Conservation (phyloP, 1,140 invertebrate genomes). For the Belonocnema kinseyi region DNA sequence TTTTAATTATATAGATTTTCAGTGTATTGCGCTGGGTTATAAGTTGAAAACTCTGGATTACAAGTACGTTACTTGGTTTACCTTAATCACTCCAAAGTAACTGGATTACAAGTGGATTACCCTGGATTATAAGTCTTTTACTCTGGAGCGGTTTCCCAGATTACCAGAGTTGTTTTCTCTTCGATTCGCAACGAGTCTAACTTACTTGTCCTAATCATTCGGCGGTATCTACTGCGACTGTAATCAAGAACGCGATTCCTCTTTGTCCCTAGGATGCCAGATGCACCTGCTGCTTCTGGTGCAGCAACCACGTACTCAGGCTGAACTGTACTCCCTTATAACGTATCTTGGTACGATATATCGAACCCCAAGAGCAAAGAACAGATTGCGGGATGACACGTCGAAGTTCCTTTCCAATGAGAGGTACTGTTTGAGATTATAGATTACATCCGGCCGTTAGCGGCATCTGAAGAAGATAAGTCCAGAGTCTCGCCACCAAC, state of each 20-base stretch:
- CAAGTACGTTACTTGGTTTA: too few species aligned
- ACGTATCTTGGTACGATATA: neutral
- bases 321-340: conserved; percentile 16
- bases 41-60: too few species aligned
- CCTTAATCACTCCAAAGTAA: too few species aligned
- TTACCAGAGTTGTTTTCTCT: too few species aligned
- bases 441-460: conserved; percentile 17
- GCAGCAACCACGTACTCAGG: neutral
- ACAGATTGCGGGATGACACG: conserved; percentile 19
- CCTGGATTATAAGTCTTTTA: too few species aligned
- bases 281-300: conserved; percentile 18
- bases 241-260: conserved; percentile 6
- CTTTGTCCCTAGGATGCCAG: conserved; percentile 21
- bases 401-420: conserved; percentile 6
- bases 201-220: neutral
- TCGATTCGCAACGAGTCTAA: neutral
- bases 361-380: conserved; percentile 20
- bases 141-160: too few species aligned
- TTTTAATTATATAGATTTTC: too few species aligned
- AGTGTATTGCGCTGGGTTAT: too few species aligned
- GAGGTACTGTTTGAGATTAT: conserved; percentile 21
- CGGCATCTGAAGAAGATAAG: conserved; percentile 7
- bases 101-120: too few species aligned
- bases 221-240: conserved; percentile 5
- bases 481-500: neutral